These are phyloP conservation scores for Eumacrocentrus americanus DNA, from an alignment of 2,888 invertebrate genomes.

Conservation along the genomic window DNA sequence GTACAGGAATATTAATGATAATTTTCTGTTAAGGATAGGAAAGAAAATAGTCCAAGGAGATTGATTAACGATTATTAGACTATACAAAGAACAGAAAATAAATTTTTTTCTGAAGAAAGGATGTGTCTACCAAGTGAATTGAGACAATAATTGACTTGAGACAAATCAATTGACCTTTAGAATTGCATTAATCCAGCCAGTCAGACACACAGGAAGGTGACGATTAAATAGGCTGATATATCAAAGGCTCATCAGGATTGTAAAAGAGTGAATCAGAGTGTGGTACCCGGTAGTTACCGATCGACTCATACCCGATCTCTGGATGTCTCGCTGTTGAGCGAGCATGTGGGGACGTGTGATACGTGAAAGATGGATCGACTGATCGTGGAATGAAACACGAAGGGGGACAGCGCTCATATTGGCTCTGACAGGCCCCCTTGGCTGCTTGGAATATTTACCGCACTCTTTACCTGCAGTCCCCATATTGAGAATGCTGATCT, in stretches of 20 bases:
- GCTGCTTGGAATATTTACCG: slow-evolving; percentile 81
- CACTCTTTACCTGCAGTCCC: slow-evolving; percentile 98
- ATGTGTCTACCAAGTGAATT: too few relatives aligned
- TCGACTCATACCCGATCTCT: slow-evolving; percentile 57
- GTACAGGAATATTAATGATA: slow-evolving; percentile 5
- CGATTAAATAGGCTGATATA: too few relatives aligned
- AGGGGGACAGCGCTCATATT: slow-evolving; percentile 42
- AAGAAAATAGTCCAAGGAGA: not conserved
- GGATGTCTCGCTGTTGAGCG: slow-evolving; percentile 53
- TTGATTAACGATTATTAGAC: not conserved
- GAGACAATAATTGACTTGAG: too few relatives aligned
- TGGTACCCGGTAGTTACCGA: slow-evolving; percentile 50
- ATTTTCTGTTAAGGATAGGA: not conserved
- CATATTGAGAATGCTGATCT: slow-evolving; percentile 99
- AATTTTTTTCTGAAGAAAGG: slow-evolving; percentile 3
- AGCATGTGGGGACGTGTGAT: slow-evolving; percentile 46
- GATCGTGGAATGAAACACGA: slow-evolving; percentile 44
- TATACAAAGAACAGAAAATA: slow-evolving; percentile 15
- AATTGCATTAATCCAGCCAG: too few relatives aligned
- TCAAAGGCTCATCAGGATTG: too few relatives aligned
- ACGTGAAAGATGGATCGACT: slow-evolving; percentile 52
- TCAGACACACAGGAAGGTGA: not conserved
- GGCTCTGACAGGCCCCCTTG: too few relatives aligned
- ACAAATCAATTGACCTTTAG: slow-evolving; percentile 24
- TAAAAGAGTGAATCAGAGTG: slow-evolving; percentile 38